Percentiles rank a stretch among this genome's conserved stretches.
These are phyloP conservation scores for Mesoligia furuncula DNA, from an alignment of 2,888 invertebrate species.

Conservation along the genomic window DNA sequence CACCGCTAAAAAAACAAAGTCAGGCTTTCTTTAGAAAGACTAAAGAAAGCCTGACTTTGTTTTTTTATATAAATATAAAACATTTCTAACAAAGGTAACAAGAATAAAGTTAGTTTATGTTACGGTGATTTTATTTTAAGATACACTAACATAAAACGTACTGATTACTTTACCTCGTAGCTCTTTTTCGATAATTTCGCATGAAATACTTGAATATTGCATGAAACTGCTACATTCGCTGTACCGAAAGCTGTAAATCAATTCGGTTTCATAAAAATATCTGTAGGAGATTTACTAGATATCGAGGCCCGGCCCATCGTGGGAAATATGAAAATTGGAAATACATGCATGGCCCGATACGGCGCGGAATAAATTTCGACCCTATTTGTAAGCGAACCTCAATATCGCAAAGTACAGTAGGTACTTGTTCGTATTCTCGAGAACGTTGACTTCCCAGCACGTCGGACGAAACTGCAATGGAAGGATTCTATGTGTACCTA, in stretches of 20 bases:
- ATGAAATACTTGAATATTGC: conserved; percentile 64
- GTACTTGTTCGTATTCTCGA: conserved; percentile 65
- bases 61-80: not conserved
- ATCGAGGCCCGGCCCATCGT: conserved; percentile 76
- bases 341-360: conserved; percentile 78
- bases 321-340: conserved; percentile 90
- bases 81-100: conserved; percentile 9
- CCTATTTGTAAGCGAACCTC: conserved; percentile 83
- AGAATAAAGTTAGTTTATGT: conserved; percentile 4
- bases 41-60: conserved; percentile 4
- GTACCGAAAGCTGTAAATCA: conserved; percentile 78
- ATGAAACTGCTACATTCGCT: conserved; percentile 65
- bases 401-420: conserved; percentile 71
- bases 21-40: no score
- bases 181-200: conserved; percentile 47
- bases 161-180: conserved; percentile 22
- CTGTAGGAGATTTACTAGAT: conserved; percentile 83
- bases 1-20: no score
- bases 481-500: conserved; percentile 45
- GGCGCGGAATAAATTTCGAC: conserved; percentile 83
- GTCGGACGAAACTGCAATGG: conserved; percentile 70
- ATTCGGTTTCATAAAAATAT: conserved; percentile 85
- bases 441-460: conserved; percentile 64
- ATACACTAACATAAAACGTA: conserved; percentile 24
- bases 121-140: conserved; percentile 11